Conservation (phyloP, 2,797 vertebrate genomes). For the Macrochelys suwanniensis region DNA sequence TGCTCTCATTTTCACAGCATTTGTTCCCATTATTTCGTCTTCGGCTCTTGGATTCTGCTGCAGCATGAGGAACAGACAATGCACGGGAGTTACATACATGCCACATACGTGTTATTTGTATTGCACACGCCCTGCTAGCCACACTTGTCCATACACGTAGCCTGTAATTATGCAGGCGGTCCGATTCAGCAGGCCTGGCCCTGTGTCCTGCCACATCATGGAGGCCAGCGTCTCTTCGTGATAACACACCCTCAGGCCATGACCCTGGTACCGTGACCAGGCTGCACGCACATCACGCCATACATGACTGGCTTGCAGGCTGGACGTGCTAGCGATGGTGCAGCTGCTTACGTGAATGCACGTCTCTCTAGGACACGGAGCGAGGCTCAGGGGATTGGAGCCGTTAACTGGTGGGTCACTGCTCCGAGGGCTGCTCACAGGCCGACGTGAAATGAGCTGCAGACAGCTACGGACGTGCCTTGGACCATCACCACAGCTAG, state of each 20-base stretch:
- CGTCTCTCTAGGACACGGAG: not conserved
- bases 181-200: not conserved
- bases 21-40: not conserved
- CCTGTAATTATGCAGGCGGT: not conserved
- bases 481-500: no score
- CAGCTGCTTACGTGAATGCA: not conserved
- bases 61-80: not conserved
- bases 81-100: not conserved
- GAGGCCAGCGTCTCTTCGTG: not conserved
- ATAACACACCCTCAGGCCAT: not conserved
- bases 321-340: not conserved
- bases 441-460: no score
- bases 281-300: not conserved
- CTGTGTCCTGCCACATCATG: not conserved
- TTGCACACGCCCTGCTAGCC: not conserved
- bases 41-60: not conserved
- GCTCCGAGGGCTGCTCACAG: not conserved
- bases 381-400: not conserved
- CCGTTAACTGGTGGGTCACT: not conserved
- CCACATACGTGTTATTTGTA: not conserved
- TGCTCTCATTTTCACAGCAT: not conserved
- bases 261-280: not conserved
- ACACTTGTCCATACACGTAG: not conserved
- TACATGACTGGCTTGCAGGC: not conserved
- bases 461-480: no score